A percentile compares a stretch with the other conserved stretches of the same genome.
Conservation (phyloP, 1,140 invertebrate species). For the Radopholus similis region DNA sequence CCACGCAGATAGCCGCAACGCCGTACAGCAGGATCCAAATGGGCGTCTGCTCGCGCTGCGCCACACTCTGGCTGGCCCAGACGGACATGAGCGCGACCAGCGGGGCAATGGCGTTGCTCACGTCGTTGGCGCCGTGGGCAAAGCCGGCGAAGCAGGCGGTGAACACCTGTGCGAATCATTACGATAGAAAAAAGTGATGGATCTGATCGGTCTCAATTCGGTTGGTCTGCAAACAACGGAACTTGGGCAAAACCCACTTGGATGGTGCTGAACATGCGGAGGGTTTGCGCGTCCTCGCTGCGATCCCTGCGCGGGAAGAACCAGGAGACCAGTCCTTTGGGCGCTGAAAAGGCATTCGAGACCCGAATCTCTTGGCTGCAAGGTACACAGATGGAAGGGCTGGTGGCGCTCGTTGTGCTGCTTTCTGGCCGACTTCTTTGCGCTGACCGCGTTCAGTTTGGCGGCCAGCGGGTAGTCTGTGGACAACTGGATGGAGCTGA, state of each 20-base stretch:
- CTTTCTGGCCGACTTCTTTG: background rate
- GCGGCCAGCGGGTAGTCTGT: slow-evolving; percentile 10
- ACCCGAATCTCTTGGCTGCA: background rate
- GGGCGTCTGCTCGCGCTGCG: slow-evolving; percentile 36
- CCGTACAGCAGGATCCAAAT: slow-evolving; percentile 73
- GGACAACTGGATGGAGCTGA: background rate
- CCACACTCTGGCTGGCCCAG: slow-evolving; percentile 60
- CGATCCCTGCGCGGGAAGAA: slow-evolving; percentile 43
- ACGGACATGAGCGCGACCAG: slow-evolving; percentile 86
- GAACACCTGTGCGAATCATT: slow-evolving; percentile 11
- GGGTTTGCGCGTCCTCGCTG: slow-evolving; percentile 38
- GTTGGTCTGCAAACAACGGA: slow-evolving; percentile 70
- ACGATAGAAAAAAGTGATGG: background rate
- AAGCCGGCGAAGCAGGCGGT: slow-evolving; percentile 49
- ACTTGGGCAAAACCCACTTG: slow-evolving; percentile 77
- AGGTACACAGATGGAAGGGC: slow-evolving; percentile 9
- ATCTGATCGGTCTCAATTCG: no score
- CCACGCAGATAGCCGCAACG: slow-evolving; percentile 87
- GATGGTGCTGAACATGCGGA: slow-evolving; percentile 61
- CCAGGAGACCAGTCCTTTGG: slow-evolving; percentile 42
- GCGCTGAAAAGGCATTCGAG: slow-evolving; percentile 25
- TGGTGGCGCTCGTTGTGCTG: slow-evolving; percentile 1
- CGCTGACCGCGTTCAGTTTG: background rate
- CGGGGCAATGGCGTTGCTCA: slow-evolving; percentile 90
- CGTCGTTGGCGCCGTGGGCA: slow-evolving; percentile 43